phyloP scores from a whole-genome alignment of 30 jellyfish, hydroid and myxozoan genomes.

The Hydractinia echinata region DNA sequence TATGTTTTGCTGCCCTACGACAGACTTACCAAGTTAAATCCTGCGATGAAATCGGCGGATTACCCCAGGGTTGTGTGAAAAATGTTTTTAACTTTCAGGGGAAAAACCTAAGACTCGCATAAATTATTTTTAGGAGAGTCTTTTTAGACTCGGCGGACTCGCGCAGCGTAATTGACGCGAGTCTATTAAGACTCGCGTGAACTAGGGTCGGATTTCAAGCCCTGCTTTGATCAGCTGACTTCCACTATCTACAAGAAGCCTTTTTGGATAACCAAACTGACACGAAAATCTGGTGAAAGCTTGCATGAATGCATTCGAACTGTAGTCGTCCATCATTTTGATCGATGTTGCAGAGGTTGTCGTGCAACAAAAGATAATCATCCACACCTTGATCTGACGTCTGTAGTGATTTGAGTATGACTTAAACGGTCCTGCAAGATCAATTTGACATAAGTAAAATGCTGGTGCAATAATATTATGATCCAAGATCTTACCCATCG shows the following conservation, averaged over 20 bases:
- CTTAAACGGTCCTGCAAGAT: slow-evolving; percentile 26
- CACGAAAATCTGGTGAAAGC: slow-evolving; percentile 24
- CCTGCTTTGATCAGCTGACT: slow-evolving; percentile 11
- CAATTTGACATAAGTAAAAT: slow-evolving; percentile 7
- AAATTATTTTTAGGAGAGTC: too few species aligned
- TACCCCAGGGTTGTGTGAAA: too few species aligned
- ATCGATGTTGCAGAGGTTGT: slow-evolving; percentile 1
- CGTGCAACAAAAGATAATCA: slow-evolving; percentile 10
- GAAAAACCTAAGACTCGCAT: too few species aligned
- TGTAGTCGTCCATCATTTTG: slow-evolving; percentile 29
- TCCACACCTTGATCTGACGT: slow-evolving; percentile 31
- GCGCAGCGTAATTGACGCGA: too few species aligned
- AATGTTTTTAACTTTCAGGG: too few species aligned
- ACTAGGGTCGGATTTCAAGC: too few species aligned
- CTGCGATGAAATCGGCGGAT: too few species aligned
- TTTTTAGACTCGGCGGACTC: too few species aligned
- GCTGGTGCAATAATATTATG: slow-evolving; percentile 18
- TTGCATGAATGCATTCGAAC: slow-evolving; percentile 18
- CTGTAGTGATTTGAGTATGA: neutral
- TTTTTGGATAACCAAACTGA: slow-evolving; percentile 10
- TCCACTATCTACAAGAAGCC: neutral
- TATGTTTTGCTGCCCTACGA: too few species aligned
- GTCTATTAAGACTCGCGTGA: too few species aligned
- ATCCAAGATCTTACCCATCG: slow-evolving; percentile 23
- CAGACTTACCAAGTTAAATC: too few species aligned